Conservation (phyloP, 1,140 invertebrate genomes). For the Aphelenchoides fujianensis region DNA sequence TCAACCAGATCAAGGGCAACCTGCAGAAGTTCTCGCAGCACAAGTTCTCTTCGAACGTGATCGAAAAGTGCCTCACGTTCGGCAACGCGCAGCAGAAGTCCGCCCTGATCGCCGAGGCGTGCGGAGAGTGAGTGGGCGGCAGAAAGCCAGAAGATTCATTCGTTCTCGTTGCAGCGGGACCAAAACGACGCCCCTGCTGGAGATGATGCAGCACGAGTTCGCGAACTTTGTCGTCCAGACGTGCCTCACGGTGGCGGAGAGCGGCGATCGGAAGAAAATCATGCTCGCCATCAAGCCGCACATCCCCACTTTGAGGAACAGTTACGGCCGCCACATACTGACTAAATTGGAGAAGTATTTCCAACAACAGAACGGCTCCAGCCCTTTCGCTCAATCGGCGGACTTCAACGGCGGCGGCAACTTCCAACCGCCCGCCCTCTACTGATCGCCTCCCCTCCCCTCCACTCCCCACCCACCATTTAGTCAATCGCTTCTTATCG, state of each 20-base stretch:
- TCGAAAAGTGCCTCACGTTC: conserved; percentile 58
- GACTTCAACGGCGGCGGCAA: conserved; percentile 5
- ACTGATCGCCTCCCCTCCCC: too few relatives aligned
- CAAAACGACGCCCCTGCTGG: conserved; percentile 64
- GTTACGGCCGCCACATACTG: conserved; percentile 99
- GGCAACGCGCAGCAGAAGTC: conserved; percentile 54
- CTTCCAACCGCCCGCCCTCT: too few relatives aligned
- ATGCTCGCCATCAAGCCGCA: conserved; percentile 98
- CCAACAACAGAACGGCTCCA: conserved; percentile 48
- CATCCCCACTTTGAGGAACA: conserved; percentile 89
- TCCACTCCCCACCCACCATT: too few relatives aligned
- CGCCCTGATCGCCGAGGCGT: conserved; percentile 58
- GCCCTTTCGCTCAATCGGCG: conserved; percentile 2
- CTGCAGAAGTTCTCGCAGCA: conserved; percentile 92
- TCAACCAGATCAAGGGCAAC: conserved; percentile 85
- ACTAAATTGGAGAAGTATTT: conserved; percentile 62
- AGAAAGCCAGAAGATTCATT: too few relatives aligned
- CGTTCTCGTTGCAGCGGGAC: conserved; percentile 33
- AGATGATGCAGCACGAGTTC: conserved; percentile 68
- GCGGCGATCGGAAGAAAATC: conserved; percentile 88
- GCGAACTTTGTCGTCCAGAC: conserved; percentile 87
- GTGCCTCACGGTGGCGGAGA: conserved; percentile 99
- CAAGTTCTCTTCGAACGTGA: conserved; percentile 74
- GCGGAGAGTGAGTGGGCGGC: conserved; percentile 53
- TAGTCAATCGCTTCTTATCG: too few relatives aligned